These are phyloP conservation scores for Garrulus glandarius DNA, from an alignment of 2,797 vertebrate genomes.

Conservation along the genomic window DNA sequence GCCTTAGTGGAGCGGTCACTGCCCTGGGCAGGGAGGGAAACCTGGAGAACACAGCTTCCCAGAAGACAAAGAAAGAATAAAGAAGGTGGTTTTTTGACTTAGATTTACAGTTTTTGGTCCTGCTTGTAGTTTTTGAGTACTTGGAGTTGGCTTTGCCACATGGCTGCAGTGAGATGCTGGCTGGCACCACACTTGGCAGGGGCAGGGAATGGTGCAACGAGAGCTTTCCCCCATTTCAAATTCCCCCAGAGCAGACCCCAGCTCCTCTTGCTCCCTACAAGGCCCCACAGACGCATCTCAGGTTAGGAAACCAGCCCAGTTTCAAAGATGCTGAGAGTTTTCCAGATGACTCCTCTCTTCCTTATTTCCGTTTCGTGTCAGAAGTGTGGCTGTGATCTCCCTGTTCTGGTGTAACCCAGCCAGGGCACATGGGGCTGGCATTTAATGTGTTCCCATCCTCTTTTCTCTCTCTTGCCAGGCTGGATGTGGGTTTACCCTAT, in stretches of 20 bases:
- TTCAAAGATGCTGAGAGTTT: neutral
- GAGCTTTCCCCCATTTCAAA: neutral
- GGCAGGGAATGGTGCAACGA: accelerated
- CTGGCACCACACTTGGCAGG: neutral
- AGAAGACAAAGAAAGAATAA: neutral
- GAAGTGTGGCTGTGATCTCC: neutral
- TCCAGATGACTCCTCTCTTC: neutral
- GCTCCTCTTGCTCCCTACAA: neutral
- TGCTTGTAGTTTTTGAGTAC: neutral
- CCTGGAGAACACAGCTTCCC: neutral
- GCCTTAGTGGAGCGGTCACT: neutral
- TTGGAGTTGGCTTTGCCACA: neutral
- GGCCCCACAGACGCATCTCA: accelerated
- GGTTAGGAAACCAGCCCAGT: neutral
- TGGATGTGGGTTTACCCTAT: accelerated
- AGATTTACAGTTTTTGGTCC: neutral
- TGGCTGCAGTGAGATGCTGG: accelerated
- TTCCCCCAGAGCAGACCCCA: accelerated
- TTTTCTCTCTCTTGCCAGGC: slow-evolving; percentile 1
- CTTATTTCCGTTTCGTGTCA: neutral
- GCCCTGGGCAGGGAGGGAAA: neutral
- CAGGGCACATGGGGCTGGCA: accelerated
- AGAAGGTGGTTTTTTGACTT: accelerated
- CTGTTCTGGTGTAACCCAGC: neutral
- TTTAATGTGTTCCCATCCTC: neutral